phyloP scores from a whole-genome alignment of 1,140 invertebrate genomes.

The Neodiprion lecontei region DNA sequence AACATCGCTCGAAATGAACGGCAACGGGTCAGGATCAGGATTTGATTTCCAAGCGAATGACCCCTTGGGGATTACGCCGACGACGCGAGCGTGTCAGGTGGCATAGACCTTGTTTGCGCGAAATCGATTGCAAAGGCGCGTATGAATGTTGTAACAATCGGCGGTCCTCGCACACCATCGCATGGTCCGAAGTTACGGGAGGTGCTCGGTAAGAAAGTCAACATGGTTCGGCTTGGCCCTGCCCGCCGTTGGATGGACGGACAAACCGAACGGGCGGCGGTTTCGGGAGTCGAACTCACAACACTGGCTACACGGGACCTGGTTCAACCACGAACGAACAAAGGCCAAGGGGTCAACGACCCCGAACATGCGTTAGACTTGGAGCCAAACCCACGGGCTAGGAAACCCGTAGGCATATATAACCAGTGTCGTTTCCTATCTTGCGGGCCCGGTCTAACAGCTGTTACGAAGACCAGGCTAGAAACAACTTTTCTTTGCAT shows the following conservation, averaged over 20 bases:
- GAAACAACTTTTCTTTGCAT: no score
- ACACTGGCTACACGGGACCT: not conserved
- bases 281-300: slow-evolving; percentile 3
- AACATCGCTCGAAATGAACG: no score
- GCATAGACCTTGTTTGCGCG: not conserved
- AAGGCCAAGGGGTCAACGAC: slow-evolving; percentile 6
- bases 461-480: not conserved
- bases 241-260: not conserved
- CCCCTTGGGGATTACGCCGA: no score
- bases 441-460: not conserved
- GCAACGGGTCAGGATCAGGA: no score
- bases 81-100: not conserved
- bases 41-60: no score
- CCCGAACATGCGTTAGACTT: slow-evolving; percentile 4
- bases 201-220: not conserved
- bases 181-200: no score
- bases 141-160: no score
- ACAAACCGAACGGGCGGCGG: not conserved
- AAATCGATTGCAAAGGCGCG: not conserved
- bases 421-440: slow-evolving; percentile 4
- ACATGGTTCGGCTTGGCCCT: not conserved
- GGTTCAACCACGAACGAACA: not conserved
- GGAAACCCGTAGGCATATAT: not conserved
- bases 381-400: not conserved
- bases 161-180: no score